Evolutionary conservation across 2,888 invertebrate genomes (phyloP).

Genomic region (Pandemis heparana): DNA sequence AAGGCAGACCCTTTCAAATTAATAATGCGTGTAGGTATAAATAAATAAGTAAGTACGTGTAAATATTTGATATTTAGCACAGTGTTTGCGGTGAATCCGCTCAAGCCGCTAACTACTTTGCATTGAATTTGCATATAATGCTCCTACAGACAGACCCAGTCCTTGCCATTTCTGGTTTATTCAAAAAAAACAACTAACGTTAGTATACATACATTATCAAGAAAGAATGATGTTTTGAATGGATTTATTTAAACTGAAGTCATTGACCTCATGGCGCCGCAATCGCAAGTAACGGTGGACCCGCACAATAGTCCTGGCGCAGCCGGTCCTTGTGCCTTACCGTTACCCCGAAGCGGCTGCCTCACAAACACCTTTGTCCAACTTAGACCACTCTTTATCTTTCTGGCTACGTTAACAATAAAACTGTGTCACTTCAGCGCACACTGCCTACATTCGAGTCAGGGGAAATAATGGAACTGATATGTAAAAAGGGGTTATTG

Average conservation of each 20-base stretch:
- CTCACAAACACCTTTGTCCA: slow-evolving; percentile 26
- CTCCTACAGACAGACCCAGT: slow-evolving; percentile 9
- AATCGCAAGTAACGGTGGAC: slow-evolving; percentile 54
- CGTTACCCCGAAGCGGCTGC: slow-evolving; percentile 51
- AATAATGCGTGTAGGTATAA: not conserved
- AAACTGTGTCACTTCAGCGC: slow-evolving; percentile 10
- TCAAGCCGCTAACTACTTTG: slow-evolving; percentile 25
- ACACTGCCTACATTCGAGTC: not conserved
- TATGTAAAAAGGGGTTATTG: not conserved
- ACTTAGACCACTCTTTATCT: slow-evolving; percentile 3
- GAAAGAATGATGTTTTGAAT: slow-evolving; percentile 31
- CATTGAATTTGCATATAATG: slow-evolving; percentile 39
- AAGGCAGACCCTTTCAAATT: not conserved
- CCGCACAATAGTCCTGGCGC: slow-evolving; percentile 53
- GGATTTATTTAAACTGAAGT: slow-evolving; percentile 44
- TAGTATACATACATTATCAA: slow-evolving; percentile 32
- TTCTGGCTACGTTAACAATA: not conserved
- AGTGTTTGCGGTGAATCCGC: slow-evolving; percentile 12
- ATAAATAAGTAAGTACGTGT: not conserved
- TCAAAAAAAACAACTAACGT: slow-evolving; percentile 30
- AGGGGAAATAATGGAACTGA: not conserved
- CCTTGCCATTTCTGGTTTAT: slow-evolving; percentile 31
- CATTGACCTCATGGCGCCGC: slow-evolving; percentile 57
- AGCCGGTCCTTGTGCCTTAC: slow-evolving; percentile 55
- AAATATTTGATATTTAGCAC: not conserved